A percentile compares a stretch with the other conserved stretches of the same genome.
phyloP scores from a whole-genome alignment of 2,797 vertebrate species.

The Parauchenoglanis ngamensis region DNA sequence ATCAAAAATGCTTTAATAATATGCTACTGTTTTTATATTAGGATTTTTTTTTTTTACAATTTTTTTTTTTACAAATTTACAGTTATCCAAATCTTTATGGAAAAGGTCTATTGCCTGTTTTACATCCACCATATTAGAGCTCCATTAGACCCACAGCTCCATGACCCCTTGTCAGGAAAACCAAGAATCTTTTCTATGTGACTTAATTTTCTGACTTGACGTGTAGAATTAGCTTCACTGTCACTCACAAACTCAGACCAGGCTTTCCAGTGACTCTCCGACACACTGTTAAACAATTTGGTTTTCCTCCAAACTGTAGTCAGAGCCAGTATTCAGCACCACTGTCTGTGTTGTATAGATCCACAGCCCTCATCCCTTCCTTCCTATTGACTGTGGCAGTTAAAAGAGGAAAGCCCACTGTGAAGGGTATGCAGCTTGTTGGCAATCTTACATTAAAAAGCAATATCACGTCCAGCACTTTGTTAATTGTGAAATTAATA shows the following conservation, averaged over 20 bases:
- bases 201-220: constrained; percentile 83
- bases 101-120: background rate
- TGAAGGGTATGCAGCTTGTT: background rate
- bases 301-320: background rate
- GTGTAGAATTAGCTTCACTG: constrained; percentile 80
- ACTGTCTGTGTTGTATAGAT: background rate
- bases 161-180: constrained; percentile 75
- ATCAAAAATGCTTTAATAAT: background rate
- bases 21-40: background rate
- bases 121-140: background rate
- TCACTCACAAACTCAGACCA: constrained; percentile 75
- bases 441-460: background rate
- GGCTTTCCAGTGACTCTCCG: constrained; percentile 25
- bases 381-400: background rate
- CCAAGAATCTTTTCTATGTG: constrained; percentile 81
- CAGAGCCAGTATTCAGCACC: background rate
- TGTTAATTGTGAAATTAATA: constrained; percentile 4
- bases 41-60: no score
- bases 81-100: background rate
- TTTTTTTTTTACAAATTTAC: background rate
- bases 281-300: constrained; percentile 1
- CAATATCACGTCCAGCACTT: background rate
- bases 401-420: background rate
- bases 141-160: constrained; percentile 23
- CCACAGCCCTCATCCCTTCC: background rate